Evolutionary conservation across 2,113 vertebrate genomes (phyloP).

Genomic region (Steatornis caripensis): DNA sequence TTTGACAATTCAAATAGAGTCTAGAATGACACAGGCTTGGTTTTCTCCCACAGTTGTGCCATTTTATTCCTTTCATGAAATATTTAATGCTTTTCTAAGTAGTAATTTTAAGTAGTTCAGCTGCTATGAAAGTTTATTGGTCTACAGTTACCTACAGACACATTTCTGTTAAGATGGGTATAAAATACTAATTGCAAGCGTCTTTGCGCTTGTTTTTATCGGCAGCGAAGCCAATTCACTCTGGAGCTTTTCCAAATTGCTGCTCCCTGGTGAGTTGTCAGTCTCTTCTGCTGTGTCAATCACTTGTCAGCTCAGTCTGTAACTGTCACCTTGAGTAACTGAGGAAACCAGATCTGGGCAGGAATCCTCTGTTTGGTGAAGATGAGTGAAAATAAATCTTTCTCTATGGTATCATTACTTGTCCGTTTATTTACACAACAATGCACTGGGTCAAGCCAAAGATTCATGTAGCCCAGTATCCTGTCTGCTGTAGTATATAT

Average conservation of each 20-base stretch:
- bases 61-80: not conserved
- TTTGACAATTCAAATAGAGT: not conserved
- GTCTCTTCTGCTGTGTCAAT: fast-evolving
- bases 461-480: fast-evolving
- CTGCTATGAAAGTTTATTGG: not conserved
- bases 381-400: not conserved
- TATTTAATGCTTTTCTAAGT: not conserved
- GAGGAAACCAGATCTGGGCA: not conserved
- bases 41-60: not conserved
- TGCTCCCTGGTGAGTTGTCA: not conserved
- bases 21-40: not conserved
- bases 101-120: not conserved
- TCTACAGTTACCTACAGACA: not conserved
- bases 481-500: not conserved
- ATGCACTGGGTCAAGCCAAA: not conserved
- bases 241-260: not conserved
- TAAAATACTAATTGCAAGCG: not conserved
- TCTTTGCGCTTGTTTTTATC: not conserved
- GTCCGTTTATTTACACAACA: not conserved
- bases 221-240: not conserved
- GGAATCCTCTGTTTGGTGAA: not conserved
- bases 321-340: not conserved
- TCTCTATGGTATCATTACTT: not conserved
- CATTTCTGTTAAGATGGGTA: not conserved
- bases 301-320: not conserved